A percentile compares a stretch with the other conserved stretches of the same genome.
phyloP scores from a whole-genome alignment of 2,113 vertebrate genomes.

The Channa maculata region DNA sequence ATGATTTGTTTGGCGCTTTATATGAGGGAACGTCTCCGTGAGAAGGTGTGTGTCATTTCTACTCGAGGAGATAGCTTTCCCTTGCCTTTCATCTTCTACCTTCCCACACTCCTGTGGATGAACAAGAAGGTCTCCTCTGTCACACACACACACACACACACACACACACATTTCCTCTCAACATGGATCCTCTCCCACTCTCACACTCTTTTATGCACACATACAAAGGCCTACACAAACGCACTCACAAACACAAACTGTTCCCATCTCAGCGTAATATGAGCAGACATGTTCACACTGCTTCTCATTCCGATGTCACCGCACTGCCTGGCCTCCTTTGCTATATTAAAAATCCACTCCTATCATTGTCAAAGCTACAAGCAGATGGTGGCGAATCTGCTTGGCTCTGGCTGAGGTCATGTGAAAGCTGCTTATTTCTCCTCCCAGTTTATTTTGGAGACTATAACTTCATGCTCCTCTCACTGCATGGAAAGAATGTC shows the following conservation, averaged over 20 bases:
- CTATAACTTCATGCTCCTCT: slow-evolving; percentile 43
- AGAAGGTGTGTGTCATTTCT: slow-evolving; percentile 51
- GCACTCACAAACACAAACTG: slow-evolving; percentile 48
- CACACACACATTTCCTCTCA: not conserved
- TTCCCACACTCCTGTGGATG: slow-evolving; percentile 52
- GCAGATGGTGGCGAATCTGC: slow-evolving; percentile 73
- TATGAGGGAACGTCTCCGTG: slow-evolving; percentile 26
- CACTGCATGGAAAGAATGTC: slow-evolving; percentile 27
- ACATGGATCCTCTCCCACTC: slow-evolving; percentile 7
- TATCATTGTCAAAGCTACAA: slow-evolving; percentile 73
- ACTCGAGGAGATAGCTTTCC: slow-evolving; percentile 38
- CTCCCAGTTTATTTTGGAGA: slow-evolving; percentile 60
- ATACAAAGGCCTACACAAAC: slow-evolving; percentile 42
- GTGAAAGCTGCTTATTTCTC: slow-evolving; percentile 41
- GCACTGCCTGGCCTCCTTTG: slow-evolving; percentile 59
- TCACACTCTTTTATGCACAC: slow-evolving; percentile 27
- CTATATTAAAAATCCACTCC: slow-evolving; percentile 73
- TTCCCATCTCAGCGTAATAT: slow-evolving; percentile 61
- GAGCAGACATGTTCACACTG: slow-evolving; percentile 70
- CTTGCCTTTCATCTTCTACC: slow-evolving; percentile 58
- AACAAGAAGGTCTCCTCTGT: slow-evolving; percentile 33
- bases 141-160: slow-evolving; percentile 7
- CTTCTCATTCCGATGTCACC: slow-evolving; percentile 73
- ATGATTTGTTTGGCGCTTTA: slow-evolving; percentile 30
- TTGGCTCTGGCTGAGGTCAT: slow-evolving; percentile 65